Evolutionary conservation across 2,888 invertebrate species (phyloP).

Genomic region (Entomobrya proxima): DNA sequence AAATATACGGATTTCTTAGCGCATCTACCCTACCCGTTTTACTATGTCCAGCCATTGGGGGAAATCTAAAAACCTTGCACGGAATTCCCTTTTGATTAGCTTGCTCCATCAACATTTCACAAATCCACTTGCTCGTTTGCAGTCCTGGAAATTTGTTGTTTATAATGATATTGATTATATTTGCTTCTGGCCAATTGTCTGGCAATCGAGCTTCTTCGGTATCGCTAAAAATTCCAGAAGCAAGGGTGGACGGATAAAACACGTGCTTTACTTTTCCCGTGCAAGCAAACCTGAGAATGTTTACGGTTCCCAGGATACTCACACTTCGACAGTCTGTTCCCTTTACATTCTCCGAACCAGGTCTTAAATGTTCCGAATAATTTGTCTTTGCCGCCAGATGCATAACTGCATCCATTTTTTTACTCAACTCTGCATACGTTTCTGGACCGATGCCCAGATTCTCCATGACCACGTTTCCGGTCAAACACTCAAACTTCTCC

Average conservation of each 20-base stretch:
- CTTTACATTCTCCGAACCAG: not conserved
- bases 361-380: constrained; percentile 43
- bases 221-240: not conserved
- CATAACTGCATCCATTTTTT: constrained; percentile 23
- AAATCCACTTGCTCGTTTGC: not conserved
- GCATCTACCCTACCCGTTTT: not conserved
- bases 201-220: not conserved
- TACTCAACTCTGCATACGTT: not conserved
- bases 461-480: not conserved
- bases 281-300: not conserved
- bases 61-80: constrained; percentile 22
- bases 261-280: not conserved
- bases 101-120: not conserved
- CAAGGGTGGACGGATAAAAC: not conserved
- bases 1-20: not conserved
- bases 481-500: not conserved
- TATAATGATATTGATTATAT: not conserved
- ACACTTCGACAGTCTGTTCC: not conserved
- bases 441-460: not conserved
- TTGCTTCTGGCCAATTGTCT: not conserved
- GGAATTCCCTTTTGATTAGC: not conserved
- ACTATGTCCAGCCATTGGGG: not conserved
- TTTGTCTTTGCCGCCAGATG: constrained; percentile 31
- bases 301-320: not conserved
- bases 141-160: not conserved